Percentiles rank a stretch among this genome's conserved stretches.
Conservation (phyloP, 2,797 vertebrate genomes). For the Periophthalmus magnuspinnatus region DNA sequence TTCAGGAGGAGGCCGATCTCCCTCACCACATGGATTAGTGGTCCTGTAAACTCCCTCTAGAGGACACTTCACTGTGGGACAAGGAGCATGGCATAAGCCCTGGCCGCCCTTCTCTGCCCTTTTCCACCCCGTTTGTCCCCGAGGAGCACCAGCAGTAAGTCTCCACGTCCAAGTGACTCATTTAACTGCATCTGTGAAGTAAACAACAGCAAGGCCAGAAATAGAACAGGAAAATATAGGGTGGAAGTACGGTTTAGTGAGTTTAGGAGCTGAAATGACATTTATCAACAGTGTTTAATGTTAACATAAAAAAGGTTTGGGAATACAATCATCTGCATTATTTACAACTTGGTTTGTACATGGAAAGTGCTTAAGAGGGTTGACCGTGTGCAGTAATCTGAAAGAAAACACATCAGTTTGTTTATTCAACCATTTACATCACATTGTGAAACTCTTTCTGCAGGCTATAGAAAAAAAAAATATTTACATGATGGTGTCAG, state of each 20-base stretch:
- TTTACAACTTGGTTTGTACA: conserved; percentile 12
- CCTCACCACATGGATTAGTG: conserved; percentile 54
- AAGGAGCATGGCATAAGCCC: conserved; percentile 47
- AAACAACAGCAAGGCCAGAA: conserved; percentile 52
- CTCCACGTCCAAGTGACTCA: conserved; percentile 60
- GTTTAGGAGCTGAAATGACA: conserved; percentile 8
- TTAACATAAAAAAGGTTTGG: conserved; percentile 23
- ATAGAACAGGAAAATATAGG: conserved; percentile 32
- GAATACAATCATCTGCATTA: conserved; percentile 18
- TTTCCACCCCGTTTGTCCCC: conserved; percentile 43
- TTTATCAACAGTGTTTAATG: conserved; percentile 22
- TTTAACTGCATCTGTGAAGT: conserved; percentile 49
- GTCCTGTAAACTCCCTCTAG: conserved; percentile 45
- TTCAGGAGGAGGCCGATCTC: conserved; percentile 44
- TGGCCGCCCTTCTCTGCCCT: conserved; percentile 34
- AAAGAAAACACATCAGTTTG: neutral
- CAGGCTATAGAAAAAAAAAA: neutral
- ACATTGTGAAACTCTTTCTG: neutral
- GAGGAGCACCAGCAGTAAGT: conserved; percentile 55
- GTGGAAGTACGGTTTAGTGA: conserved; percentile 25
- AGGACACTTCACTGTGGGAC: conserved; percentile 48
- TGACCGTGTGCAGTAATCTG: conserved; percentile 14
- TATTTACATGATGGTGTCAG: neutral
- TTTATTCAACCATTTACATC: neutral
- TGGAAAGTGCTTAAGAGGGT: conserved; percentile 8